These are phyloP conservation scores for Drosophila buzzatii DNA, from an alignment of 2,888 invertebrate species.

Conservation along the genomic window DNA sequence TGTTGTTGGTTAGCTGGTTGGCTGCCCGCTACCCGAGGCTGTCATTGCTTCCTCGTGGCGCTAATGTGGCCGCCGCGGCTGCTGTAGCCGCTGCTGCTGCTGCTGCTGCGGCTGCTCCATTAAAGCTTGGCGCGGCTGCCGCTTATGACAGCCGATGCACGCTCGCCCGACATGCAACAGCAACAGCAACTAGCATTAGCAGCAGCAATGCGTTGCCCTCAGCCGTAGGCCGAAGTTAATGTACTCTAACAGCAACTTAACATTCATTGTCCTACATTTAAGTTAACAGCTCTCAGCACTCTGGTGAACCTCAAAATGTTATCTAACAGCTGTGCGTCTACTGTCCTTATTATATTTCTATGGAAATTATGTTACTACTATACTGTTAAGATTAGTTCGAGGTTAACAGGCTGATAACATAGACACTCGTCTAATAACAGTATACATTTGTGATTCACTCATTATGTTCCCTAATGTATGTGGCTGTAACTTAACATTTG, in stretches of 20 bases:
- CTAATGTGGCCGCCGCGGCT: slow-evolving; percentile 67
- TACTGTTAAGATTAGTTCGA: too few species aligned
- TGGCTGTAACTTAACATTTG: neutral
- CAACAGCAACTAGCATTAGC: slow-evolving; percentile 13
- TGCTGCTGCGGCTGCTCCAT: slow-evolving; percentile 58
- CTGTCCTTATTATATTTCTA: too few species aligned
- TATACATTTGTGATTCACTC: neutral
- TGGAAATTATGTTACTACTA: neutral
- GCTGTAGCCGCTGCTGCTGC: slow-evolving; percentile 61
- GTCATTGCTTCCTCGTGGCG: slow-evolving; percentile 72
- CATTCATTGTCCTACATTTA: neutral
- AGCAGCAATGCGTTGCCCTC: slow-evolving; percentile 19
- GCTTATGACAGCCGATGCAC: slow-evolving; percentile 75
- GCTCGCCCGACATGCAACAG: slow-evolving; percentile 71
- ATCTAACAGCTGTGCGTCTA: neutral
- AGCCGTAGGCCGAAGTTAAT: slow-evolving; percentile 12
- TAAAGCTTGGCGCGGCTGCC: slow-evolving; percentile 71
- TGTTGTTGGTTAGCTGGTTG: slow-evolving; percentile 25
- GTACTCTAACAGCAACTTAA: slow-evolving; percentile 23
- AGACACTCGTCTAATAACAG: neutral
- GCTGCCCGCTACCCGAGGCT: slow-evolving; percentile 52
- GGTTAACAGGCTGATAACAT: neutral
- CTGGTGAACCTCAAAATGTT: neutral
- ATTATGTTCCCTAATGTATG: neutral
- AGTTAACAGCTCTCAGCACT: neutral